A percentile compares a stretch with the other conserved stretches of the same genome.
Conservation (phyloP, 2,888 invertebrate species). For the Acanthosepion pharaonis region DNA sequence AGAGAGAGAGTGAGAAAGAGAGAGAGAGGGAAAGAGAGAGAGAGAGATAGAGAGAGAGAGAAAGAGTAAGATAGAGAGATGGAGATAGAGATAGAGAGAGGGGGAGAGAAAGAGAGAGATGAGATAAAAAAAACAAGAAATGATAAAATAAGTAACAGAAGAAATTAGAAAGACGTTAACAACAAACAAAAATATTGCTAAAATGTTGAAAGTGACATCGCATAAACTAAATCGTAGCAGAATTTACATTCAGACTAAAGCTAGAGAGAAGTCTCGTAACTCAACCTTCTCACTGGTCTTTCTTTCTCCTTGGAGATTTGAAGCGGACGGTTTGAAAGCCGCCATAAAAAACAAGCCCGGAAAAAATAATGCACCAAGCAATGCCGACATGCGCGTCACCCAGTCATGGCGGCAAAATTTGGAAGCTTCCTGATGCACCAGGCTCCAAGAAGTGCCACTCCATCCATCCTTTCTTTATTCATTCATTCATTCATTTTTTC, state of each 20-base stretch:
- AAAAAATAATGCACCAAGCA: neutral
- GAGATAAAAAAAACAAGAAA: no score
- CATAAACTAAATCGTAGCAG: neutral
- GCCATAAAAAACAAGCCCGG: neutral
- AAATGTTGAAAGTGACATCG: neutral
- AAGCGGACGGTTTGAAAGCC: neutral
- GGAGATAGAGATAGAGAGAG: no score
- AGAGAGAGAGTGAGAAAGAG: no score
- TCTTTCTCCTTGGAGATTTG: neutral
- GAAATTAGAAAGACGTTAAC: neutral
- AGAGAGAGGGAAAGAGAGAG: neutral
- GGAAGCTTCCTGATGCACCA: neutral
- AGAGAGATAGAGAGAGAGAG: neutral
- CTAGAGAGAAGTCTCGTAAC: neutral
- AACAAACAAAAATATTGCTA: neutral
- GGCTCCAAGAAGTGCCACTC: neutral
- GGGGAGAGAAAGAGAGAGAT: no score
- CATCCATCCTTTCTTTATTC: neutral
- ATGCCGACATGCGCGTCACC: neutral
- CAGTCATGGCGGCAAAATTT: neutral
- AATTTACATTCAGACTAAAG: conserved; percentile 33
- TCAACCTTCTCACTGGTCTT: neutral
- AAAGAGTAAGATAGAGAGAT: no score
- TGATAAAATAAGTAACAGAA: neutral
- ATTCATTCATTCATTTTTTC: no score